These are phyloP conservation scores for Sisyra terminalis DNA, from an alignment of 2,888 invertebrate genomes.

Conservation along the genomic window DNA sequence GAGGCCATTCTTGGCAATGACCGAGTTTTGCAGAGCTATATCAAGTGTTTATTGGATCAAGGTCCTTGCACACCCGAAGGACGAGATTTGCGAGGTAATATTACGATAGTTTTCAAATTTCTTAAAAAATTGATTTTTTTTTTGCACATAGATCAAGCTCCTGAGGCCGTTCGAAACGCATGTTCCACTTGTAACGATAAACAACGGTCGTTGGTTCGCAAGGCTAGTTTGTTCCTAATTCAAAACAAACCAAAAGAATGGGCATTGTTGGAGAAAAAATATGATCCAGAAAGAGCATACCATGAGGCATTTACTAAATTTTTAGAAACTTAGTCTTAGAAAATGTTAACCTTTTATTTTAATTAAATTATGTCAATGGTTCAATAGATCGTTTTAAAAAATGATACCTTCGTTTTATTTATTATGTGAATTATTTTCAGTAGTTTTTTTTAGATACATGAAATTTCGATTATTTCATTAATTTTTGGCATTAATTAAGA, in stretches of 20 bases:
- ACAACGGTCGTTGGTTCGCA: constrained; percentile 7
- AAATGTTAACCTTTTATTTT: no score
- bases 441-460: no score
- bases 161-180: constrained; percentile 5
- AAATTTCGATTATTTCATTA: no score
- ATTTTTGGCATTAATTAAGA: no score
- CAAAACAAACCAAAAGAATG: constrained; percentile 7
- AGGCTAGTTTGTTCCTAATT: constrained; percentile 6
- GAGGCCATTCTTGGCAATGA: constrained; percentile 29
- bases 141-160: constrained; percentile 4
- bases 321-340: background rate
- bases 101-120: background rate
- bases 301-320: background rate
- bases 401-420: no score
- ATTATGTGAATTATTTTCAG: no score
- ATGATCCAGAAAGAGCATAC: constrained; percentile 5
- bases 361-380: no score
- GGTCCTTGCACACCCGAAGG: constrained; percentile 31
- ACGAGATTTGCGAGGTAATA: constrained; percentile 31
- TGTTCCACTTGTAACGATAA: constrained; percentile 6
- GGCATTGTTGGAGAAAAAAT: constrained; percentile 5
- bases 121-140: background rate
- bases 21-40: constrained; percentile 29
- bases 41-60: constrained; percentile 31
- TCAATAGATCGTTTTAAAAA: no score